These are phyloP conservation scores for Cuculus canorus DNA, from an alignment of 2,797 vertebrate species.

Conservation along the genomic window DNA sequence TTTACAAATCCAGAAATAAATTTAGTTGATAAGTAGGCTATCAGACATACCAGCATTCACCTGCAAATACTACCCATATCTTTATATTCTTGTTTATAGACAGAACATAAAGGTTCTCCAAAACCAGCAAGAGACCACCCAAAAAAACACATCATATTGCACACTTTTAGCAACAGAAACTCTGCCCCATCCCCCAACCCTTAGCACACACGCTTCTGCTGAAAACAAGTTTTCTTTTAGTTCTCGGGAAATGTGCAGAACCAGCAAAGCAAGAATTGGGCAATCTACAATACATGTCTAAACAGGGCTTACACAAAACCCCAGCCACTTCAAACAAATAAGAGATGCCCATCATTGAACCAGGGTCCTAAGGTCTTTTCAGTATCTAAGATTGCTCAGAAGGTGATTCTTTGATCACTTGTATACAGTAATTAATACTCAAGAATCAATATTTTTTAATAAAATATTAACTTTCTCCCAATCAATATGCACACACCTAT, in stretches of 20 bases:
- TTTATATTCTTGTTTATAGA: background rate
- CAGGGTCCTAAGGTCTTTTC: background rate
- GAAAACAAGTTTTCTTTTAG: background rate
- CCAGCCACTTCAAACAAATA: conserved; percentile 3
- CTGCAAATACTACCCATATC: background rate
- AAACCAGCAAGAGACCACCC: background rate
- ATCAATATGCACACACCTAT: conserved; percentile 7
- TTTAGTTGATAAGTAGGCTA: background rate
- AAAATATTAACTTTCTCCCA: conserved; percentile 49
- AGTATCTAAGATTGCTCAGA: background rate
- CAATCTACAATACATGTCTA: background rate
- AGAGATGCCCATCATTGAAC: background rate
- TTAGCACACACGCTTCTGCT: no score
- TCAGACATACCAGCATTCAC: background rate
- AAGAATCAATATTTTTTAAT: conserved; percentile 43
- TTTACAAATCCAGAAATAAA: background rate
- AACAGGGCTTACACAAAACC: background rate
- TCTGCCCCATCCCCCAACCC: background rate
- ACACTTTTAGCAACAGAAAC: background rate
- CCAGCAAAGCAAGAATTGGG: background rate
- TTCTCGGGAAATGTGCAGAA: background rate
- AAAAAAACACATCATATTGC: background rate
- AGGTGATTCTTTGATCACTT: conserved; percentile 43
- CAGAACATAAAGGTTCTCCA: background rate
- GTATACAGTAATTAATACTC: background rate